phyloP scores from a whole-genome alignment of 2,113 vertebrate species.

The Chaenocephalus aceratus region DNA sequence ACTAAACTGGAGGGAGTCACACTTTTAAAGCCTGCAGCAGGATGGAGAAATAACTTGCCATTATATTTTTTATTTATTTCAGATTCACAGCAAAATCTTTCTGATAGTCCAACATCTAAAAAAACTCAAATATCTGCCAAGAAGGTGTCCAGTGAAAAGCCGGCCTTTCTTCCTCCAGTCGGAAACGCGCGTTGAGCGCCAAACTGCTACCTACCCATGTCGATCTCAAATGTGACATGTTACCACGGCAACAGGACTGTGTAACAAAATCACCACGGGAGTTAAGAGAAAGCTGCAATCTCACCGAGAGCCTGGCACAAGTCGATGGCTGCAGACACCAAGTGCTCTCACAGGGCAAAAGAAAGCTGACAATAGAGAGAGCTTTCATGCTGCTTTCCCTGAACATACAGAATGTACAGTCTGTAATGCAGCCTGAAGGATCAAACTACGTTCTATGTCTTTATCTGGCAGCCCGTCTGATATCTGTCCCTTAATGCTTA shows the following conservation, averaged over 20 bases:
- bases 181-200: constrained; percentile 38
- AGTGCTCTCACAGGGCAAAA: constrained; percentile 18
- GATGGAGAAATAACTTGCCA: background rate
- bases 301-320: constrained; percentile 34
- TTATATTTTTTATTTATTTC: no score
- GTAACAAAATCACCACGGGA: constrained; percentile 72
- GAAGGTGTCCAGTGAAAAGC: background rate
- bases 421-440: background rate
- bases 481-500: constrained; percentile 6
- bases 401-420: background rate
- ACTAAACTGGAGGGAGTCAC: background rate
- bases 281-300: constrained; percentile 50
- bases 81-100: constrained; percentile 25
- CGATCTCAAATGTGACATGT: constrained; percentile 73
- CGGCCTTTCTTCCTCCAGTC: constrained; percentile 39
- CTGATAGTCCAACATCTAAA: constrained; percentile 29
- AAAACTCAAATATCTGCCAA: constrained; percentile 3
- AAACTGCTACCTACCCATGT: constrained; percentile 63
- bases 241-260: constrained; percentile 71
- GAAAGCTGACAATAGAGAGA: background rate
- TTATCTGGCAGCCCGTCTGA: constrained; percentile 13
- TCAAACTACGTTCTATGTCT: constrained; percentile 20
- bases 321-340: constrained; percentile 38
- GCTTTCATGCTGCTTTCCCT: constrained; percentile 20
- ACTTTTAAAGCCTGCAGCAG: constrained; percentile 28